phyloP scores from a whole-genome alignment of 2,888 invertebrate species.

The Reticulitermes lucifugus region DNA sequence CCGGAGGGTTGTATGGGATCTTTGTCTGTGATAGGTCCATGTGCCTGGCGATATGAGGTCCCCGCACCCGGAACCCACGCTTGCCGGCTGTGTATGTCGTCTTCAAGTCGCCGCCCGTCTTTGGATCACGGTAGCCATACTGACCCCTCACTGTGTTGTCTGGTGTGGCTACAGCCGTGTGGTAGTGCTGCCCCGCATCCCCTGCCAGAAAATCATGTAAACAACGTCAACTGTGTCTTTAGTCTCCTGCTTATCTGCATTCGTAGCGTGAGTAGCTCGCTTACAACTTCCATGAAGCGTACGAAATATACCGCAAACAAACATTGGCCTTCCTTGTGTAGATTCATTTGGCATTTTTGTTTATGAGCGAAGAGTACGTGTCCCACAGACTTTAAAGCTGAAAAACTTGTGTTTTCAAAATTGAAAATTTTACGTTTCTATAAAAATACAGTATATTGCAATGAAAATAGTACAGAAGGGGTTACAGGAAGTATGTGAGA shows the following conservation, averaged over 20 bases:
- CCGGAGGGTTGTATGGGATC: slow-evolving; percentile 58
- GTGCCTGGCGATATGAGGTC: slow-evolving; percentile 79
- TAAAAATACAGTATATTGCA: too few species aligned
- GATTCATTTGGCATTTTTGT: too few species aligned
- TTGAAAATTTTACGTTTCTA: too few species aligned
- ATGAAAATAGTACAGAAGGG: too few species aligned
- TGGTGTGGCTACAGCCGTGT: slow-evolving; percentile 72
- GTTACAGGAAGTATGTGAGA: too few species aligned
- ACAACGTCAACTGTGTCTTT: too few species aligned
- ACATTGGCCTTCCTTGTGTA: not conserved
- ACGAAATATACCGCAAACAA: not conserved
- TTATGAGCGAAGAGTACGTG: too few species aligned
- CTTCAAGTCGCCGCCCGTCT: slow-evolving; percentile 75
- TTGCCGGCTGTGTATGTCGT: slow-evolving; percentile 82
- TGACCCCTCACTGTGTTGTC: slow-evolving; percentile 72
- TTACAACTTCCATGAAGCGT: not conserved
- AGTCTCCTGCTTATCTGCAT: not conserved
- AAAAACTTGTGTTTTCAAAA: too few species aligned
- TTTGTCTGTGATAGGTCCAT: slow-evolving; percentile 75
- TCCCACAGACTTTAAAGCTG: too few species aligned
- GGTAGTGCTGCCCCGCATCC: slow-evolving; percentile 78
- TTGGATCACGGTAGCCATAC: slow-evolving; percentile 77
- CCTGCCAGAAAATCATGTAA: slow-evolving; percentile 58
- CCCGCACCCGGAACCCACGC: slow-evolving; percentile 81
- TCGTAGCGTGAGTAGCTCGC: not conserved